A percentile compares a stretch with the other conserved stretches of the same genome.
Evolutionary conservation across 1,140 invertebrate genomes (phyloP).

Genomic region (Microplitis mediator): DNA sequence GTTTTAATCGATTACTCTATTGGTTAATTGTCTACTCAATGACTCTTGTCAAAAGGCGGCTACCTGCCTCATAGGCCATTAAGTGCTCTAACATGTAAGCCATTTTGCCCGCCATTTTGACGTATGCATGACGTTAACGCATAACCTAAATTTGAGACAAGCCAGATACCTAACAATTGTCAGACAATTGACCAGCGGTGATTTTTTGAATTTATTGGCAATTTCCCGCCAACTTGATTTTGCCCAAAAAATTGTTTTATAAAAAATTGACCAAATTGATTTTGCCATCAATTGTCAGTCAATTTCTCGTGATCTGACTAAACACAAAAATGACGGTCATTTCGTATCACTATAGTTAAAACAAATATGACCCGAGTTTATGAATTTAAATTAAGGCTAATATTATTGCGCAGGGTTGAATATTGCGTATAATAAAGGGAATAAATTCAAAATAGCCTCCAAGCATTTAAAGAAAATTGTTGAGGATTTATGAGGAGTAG

Average conservation of each 20-base stretch:
- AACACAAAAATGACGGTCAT: too few species aligned
- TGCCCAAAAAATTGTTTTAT: too few species aligned
- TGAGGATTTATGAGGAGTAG: neutral
- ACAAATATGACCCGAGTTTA: neutral
- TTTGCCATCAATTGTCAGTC: too few species aligned
- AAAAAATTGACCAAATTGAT: too few species aligned
- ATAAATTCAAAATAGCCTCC: neutral
- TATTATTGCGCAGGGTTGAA: neutral
- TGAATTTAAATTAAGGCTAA: too few species aligned
- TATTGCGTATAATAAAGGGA: neutral
- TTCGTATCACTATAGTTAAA: neutral
- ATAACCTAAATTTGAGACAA: too few species aligned
- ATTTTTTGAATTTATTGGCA: too few species aligned
- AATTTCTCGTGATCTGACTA: too few species aligned
- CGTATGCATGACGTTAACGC: conserved; percentile 35
- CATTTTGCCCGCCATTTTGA: conserved; percentile 42
- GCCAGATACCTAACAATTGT: too few species aligned
- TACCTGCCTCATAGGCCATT: too few species aligned
- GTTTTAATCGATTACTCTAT: neutral
- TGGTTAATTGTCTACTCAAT: neutral
- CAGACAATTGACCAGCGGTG: too few species aligned
- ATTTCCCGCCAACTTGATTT: too few species aligned
- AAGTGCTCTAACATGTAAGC: neutral
- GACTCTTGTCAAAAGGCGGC: neutral
- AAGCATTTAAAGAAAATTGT: neutral